Conservation (phyloP, 1,140 invertebrate species). For the Oreohelix idahoensis region DNA sequence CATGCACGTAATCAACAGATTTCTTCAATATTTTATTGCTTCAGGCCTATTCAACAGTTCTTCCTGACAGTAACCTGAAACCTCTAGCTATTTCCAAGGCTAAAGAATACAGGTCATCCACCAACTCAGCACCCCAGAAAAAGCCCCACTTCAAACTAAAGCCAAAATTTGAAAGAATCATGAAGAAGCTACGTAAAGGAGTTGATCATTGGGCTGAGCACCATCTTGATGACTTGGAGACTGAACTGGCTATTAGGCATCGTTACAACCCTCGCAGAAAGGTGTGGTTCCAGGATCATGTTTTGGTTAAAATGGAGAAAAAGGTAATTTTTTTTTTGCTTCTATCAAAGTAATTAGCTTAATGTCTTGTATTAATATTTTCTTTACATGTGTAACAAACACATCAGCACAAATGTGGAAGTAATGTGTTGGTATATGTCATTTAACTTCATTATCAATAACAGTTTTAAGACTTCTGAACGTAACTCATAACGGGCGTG, state of each 20-base stretch:
- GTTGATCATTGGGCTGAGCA: constrained; percentile 67
- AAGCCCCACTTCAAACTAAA: constrained; percentile 34
- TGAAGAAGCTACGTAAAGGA: constrained; percentile 36
- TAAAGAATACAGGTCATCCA: constrained; percentile 27
- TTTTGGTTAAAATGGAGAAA: constrained; percentile 66
- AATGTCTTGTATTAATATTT: no score
- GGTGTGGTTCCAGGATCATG: constrained; percentile 63
- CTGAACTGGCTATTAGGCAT: constrained; percentile 62
- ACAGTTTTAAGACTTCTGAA: no score
- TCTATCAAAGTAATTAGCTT: background rate
- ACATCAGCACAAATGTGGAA: no score
- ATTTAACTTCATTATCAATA: no score
- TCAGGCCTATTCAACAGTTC: constrained; percentile 43
- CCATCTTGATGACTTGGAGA: constrained; percentile 59
- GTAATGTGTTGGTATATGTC: no score
- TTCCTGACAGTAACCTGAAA: constrained; percentile 40
- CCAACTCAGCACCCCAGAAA: constrained; percentile 1
- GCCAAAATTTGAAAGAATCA: constrained; percentile 37
- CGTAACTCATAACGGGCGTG: no score
- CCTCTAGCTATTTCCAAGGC: constrained; percentile 43
- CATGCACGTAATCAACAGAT: background rate
- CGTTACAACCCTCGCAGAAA: constrained; percentile 67
- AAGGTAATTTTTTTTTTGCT: constrained; percentile 53
- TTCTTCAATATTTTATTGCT: constrained; percentile 40
- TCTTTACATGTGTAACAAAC: background rate